phyloP scores from a whole-genome alignment of 2,797 vertebrate species.

The Oryzias sinensis region DNA sequence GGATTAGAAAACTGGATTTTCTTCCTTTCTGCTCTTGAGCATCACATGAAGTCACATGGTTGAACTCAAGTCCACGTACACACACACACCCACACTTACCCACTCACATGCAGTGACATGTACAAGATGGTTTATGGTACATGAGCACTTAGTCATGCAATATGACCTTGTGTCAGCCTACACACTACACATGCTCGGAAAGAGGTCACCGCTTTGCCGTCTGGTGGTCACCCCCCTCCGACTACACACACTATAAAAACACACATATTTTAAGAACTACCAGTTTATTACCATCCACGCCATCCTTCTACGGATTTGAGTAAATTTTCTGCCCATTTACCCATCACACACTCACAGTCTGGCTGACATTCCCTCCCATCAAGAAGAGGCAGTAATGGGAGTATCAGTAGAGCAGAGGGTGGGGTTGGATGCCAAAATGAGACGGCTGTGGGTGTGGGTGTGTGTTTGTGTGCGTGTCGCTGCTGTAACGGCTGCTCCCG shows the following conservation, averaged over 20 bases:
- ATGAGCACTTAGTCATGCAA: conserved; percentile 62
- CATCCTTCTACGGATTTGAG: neutral
- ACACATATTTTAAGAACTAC: neutral
- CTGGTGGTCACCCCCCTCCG: conserved; percentile 45
- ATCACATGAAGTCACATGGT: conserved; percentile 15
- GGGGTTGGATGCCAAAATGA: conserved; percentile 39
- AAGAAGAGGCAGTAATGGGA: conserved; percentile 38
- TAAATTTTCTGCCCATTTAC: conserved; percentile 12
- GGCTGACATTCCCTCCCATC: conserved; percentile 43
- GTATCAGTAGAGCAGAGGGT: conserved; percentile 24
- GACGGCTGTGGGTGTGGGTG: conserved; percentile 36
- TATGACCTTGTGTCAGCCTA: conserved; percentile 46
- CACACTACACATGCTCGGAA: conserved; percentile 44
- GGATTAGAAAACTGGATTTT: conserved; percentile 5
- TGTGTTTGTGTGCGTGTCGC: conserved; percentile 39
- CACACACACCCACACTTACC: conserved; percentile 18
- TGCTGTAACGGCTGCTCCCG: conserved; percentile 75
- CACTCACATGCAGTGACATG: conserved; percentile 40
- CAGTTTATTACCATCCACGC: no score
- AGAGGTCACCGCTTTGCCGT: conserved; percentile 63
- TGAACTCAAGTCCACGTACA: conserved; percentile 21
- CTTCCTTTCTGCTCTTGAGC: neutral
- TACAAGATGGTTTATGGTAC: conserved; percentile 57
- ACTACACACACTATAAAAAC: conserved; percentile 1
- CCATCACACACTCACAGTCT: conserved; percentile 18